Percentiles rank a stretch among this genome's conserved stretches.
Conservation (phyloP, 1,140 invertebrate species). For the Pseudomyrmex dendroicus region DNA sequence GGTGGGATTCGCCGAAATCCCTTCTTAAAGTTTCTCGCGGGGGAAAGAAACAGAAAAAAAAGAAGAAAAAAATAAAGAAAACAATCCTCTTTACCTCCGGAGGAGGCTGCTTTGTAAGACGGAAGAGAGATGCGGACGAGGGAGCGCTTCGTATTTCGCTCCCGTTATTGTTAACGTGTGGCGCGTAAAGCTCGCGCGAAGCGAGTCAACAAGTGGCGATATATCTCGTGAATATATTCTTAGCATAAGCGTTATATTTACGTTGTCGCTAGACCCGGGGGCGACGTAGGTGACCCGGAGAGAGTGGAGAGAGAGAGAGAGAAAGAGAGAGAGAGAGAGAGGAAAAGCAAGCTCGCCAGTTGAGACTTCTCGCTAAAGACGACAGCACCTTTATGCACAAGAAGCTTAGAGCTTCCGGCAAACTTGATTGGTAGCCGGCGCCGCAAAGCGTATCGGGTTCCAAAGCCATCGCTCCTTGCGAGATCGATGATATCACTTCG, state of each 20-base stretch:
- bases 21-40: slow-evolving; percentile 12
- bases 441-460: slow-evolving; percentile 19
- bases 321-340: not conserved
- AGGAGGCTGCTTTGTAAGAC: not conserved
- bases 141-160: slow-evolving; percentile 17
- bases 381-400: slow-evolving; percentile 29
- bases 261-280: not conserved
- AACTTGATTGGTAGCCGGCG: slow-evolving; percentile 8
- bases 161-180: slow-evolving; percentile 36
- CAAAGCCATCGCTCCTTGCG: not conserved
- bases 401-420: not conserved
- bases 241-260: slow-evolving; percentile 46
- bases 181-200: not conserved
- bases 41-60: too few species aligned
- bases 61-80: not conserved
- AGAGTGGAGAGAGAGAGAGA: not conserved
- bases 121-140: slow-evolving; percentile 4
- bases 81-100: not conserved
- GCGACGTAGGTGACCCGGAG: too few species aligned
- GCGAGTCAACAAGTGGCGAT: slow-evolving; percentile 55
- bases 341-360: not conserved
- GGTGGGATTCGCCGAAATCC: not conserved
- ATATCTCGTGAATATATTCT: slow-evolving; percentile 40
- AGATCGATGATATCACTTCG: slow-evolving; percentile 32
- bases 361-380: slow-evolving; percentile 5